Evolutionary conservation across 1,140 invertebrate species (phyloP).

Genomic region (Drosophila tristis): DNA sequence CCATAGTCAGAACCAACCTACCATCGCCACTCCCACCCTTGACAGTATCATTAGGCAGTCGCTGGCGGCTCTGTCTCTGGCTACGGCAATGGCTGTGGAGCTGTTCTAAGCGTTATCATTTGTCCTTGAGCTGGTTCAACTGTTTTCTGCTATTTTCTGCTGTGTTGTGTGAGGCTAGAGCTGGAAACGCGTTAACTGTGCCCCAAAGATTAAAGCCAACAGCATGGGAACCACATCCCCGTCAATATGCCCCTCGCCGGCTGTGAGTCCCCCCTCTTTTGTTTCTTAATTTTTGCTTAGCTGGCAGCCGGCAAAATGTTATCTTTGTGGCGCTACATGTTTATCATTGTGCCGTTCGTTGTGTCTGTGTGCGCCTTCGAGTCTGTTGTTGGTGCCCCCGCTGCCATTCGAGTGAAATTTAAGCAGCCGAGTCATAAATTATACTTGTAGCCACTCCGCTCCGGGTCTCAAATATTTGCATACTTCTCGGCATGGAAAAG

Average conservation of each 20-base stretch:
- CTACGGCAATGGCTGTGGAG: too few relatives aligned
- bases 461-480: conserved; percentile 63
- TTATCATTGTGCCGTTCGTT: conserved; percentile 63
- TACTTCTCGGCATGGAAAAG: conserved; percentile 41
- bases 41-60: conserved; percentile 78
- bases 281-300: conserved; percentile 65
- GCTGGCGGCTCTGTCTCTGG: conserved; percentile 33
- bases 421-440: conserved; percentile 70
- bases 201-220: conserved; percentile 65
- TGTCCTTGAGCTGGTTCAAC: conserved; percentile 71
- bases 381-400: conserved; percentile 14
- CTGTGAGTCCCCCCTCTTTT: not conserved
- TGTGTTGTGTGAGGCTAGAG: conserved; percentile 26
- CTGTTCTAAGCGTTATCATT: conserved; percentile 77
- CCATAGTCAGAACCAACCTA: conserved; percentile 26
- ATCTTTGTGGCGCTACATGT: conserved; percentile 45
- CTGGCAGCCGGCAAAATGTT: conserved; percentile 64
- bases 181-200: conserved; percentile 70
- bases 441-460: conserved; percentile 53
- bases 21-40: not conserved
- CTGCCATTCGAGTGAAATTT: conserved; percentile 59
- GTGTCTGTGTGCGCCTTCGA: conserved; percentile 10
- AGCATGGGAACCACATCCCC: conserved; percentile 45
- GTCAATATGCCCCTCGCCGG: conserved; percentile 32
- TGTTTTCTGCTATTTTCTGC: conserved; percentile 13